A percentile compares a stretch with the other conserved stretches of the same genome.
Evolutionary conservation across 2,888 invertebrate genomes (phyloP).

Genomic region (Hemicrepidius hirtus): DNA sequence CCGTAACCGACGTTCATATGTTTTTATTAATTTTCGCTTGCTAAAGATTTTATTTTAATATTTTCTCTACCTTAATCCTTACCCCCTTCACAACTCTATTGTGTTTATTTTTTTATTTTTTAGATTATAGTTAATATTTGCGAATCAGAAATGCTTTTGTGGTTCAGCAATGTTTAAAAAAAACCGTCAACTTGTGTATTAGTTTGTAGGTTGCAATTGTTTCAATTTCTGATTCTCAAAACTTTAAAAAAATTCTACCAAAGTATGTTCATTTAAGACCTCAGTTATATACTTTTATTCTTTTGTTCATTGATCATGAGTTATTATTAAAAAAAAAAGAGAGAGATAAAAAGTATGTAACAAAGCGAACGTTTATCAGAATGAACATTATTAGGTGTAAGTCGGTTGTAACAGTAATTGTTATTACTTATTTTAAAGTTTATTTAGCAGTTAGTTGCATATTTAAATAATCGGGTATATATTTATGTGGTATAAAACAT

Average conservation of each 20-base stretch:
- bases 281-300: conserved; percentile 43
- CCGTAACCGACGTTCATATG: conserved; percentile 5
- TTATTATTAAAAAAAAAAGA: not conserved
- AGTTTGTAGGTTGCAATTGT: conserved; percentile 16
- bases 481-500: conserved; percentile 51
- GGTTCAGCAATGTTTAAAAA: not conserved
- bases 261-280: conserved; percentile 52
- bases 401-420: conserved; percentile 56
- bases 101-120: conserved; percentile 5
- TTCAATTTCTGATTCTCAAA: conserved; percentile 54
- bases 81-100: not conserved
- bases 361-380: conserved; percentile 40
- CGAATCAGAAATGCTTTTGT: conserved; percentile 34
- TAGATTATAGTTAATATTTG: conserved; percentile 27
- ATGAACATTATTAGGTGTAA: conserved; percentile 54
- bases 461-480: conserved; percentile 54
- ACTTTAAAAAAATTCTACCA: conserved; percentile 50
- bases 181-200: conserved; percentile 2
- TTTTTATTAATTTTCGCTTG: conserved; percentile 33
- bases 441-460: conserved; percentile 54
- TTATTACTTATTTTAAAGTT: conserved; percentile 58
- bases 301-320: not conserved
- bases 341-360: conserved; percentile 36
- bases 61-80: conserved; percentile 19
- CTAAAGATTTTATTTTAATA: conserved; percentile 35